Evolutionary conservation across 2,888 invertebrate species (phyloP).

Genomic region (Nemurella pictetii): DNA sequence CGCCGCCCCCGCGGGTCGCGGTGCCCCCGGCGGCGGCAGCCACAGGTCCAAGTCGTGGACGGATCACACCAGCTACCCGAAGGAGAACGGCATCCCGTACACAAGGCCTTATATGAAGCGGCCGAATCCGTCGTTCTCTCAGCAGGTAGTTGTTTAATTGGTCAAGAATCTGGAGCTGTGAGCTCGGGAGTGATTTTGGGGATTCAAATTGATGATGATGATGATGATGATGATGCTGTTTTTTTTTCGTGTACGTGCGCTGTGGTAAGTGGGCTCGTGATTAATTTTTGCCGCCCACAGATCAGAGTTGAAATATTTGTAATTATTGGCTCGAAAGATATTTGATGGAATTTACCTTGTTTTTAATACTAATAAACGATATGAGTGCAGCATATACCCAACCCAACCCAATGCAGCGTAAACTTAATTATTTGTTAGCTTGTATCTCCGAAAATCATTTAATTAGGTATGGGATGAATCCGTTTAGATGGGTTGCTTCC

Average conservation of each 20-base stretch:
- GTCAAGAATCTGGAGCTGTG: slow-evolving; percentile 5
- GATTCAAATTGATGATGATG: not conserved
- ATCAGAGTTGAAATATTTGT: not conserved
- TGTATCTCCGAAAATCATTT: too few species aligned
- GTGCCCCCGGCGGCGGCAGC: slow-evolving; percentile 58
- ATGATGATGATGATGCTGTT: not conserved
- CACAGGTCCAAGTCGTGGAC: slow-evolving; percentile 72
- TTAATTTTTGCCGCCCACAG: not conserved
- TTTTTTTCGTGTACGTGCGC: not conserved
- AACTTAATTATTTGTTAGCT: too few species aligned
- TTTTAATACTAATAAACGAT: too few species aligned
- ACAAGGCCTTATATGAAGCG: slow-evolving; percentile 67
- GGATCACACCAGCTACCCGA: slow-evolving; percentile 70
- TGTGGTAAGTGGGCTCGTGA: not conserved
- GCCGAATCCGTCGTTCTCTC: slow-evolving; percentile 60
- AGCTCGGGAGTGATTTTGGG: not conserved
- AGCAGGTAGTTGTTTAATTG: slow-evolving; percentile 55
- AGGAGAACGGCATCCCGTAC: slow-evolving; percentile 65
- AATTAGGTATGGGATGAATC: too few species aligned
- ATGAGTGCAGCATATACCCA: too few species aligned
- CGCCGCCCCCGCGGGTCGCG: slow-evolving; percentile 52
- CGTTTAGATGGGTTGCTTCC: too few species aligned
- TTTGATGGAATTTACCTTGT: too few species aligned
- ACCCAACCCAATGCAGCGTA: too few species aligned
- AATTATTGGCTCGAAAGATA: too few species aligned